Conservation (phyloP, 2,797 vertebrate genomes). For the Sciurus carolinensis region DNA sequence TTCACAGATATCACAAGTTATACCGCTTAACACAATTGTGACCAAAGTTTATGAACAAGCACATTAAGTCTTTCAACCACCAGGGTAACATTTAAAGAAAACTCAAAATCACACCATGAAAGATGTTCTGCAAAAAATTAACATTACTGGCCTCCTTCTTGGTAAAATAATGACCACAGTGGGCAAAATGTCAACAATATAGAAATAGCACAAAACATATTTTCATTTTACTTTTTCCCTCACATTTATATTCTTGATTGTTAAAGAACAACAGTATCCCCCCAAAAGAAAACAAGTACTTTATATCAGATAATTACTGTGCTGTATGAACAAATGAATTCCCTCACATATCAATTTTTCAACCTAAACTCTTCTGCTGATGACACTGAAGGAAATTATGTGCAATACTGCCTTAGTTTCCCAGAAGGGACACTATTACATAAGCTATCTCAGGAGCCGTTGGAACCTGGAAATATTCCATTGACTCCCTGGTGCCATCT, state of each 20-base stretch:
- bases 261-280: background rate
- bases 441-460: background rate
- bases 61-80: background rate
- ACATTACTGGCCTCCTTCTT: background rate
- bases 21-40: background rate
- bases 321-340: background rate
- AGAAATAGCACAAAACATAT: background rate
- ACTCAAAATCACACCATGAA: background rate
- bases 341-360: background rate
- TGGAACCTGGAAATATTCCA: conserved; percentile 10
- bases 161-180: background rate
- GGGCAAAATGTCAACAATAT: background rate
- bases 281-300: background rate
- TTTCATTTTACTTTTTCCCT: background rate
- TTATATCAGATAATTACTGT: background rate
- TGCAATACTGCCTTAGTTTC: background rate
- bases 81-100: background rate
- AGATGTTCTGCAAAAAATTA: background rate
- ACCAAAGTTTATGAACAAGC: background rate
- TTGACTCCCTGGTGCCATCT: background rate
- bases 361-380: background rate
- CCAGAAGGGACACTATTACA: background rate
- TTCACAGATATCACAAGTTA: conserved; percentile 3
- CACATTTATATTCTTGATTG: conserved; percentile 15
- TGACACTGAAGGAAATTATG: background rate